These are phyloP conservation scores for Folsomia manolachei DNA, from an alignment of 2,888 invertebrate genomes.

Conservation along the genomic window DNA sequence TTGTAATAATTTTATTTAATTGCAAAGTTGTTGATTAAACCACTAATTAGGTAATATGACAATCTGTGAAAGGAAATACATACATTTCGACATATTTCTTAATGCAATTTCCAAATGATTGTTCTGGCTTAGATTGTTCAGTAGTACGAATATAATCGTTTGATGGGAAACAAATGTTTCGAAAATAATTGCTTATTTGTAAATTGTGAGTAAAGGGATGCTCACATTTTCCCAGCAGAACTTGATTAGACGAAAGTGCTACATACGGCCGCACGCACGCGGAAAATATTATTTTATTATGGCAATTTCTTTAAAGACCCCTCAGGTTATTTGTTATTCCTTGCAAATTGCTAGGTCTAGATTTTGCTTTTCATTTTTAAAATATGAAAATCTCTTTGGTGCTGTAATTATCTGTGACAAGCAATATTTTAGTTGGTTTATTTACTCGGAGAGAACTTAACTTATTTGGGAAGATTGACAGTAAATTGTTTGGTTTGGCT, in stretches of 20 bases:
- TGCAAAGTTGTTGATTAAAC: too few species aligned
- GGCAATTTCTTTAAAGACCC: background rate
- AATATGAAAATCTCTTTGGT: background rate
- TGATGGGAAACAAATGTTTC: too few species aligned
- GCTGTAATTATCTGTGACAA: constrained; percentile 11
- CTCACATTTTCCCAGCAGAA: background rate
- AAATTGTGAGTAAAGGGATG: background rate
- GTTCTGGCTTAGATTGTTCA: too few species aligned
- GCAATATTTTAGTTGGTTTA: background rate
- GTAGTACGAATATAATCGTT: too few species aligned
- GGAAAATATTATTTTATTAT: background rate
- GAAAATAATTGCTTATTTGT: too few species aligned
- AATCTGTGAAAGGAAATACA: too few species aligned
- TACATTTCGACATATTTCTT: too few species aligned
- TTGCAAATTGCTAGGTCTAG: background rate
- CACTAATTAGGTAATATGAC: too few species aligned
- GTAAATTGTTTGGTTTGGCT: background rate
- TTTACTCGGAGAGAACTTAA: background rate
- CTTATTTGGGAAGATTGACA: background rate
- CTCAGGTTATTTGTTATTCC: background rate
- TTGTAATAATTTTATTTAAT: too few species aligned
- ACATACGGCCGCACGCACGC: background rate
- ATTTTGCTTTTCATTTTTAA: background rate
- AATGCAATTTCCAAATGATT: too few species aligned
- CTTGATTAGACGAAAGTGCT: background rate